Conservation (phyloP, 1,140 invertebrate genomes). For the Pteromalus puparum region DNA sequence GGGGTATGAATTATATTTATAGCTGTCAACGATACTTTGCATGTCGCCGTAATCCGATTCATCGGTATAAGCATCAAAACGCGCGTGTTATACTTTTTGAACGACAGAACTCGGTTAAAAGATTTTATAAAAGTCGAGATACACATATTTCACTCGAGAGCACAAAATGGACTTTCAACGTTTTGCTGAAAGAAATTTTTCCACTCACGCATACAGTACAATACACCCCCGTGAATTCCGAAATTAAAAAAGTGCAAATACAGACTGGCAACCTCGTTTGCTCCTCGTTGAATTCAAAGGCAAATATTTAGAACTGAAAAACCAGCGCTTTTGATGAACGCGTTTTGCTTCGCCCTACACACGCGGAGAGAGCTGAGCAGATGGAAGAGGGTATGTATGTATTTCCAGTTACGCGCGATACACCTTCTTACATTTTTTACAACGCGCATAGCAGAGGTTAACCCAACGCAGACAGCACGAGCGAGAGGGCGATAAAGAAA, state of each 20-base stretch:
- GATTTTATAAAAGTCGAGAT: no score
- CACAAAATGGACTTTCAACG: no score
- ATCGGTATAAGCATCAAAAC: neutral
- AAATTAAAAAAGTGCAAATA: no score
- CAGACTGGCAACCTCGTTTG: no score
- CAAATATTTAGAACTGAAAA: neutral
- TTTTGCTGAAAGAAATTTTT: no score
- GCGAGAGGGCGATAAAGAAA: neutral
- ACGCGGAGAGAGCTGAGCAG: neutral
- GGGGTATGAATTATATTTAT: conserved; percentile 30
- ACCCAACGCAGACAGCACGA: neutral
- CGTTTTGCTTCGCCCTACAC: no score
- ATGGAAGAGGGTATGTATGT: neutral
- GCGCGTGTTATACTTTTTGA: no score
- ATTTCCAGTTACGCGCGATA: neutral
- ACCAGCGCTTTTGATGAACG: no score
- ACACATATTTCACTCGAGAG: no score
- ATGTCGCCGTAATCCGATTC: conserved; percentile 14
- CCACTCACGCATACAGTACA: no score
- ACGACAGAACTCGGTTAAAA: no score
- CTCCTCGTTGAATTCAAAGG: neutral
- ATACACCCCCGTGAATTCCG: no score
- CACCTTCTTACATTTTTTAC: neutral
- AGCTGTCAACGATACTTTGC: conserved; percentile 3
- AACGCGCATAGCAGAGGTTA: neutral